Conservation (phyloP, 2,113 vertebrate species). For the Stegastes partitus region DNA sequence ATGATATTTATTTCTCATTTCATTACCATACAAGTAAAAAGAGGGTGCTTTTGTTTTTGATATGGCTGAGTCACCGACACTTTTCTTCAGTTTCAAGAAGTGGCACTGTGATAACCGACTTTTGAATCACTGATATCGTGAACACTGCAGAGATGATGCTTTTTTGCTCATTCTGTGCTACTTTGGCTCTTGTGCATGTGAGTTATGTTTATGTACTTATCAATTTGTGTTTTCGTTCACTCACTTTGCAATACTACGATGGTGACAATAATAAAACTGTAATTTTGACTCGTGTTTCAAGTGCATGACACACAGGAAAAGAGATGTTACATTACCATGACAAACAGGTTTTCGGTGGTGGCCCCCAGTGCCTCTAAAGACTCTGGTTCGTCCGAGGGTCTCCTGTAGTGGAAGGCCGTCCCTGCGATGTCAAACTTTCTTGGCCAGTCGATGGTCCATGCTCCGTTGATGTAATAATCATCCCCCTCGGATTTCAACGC, state of each 20-base stretch:
- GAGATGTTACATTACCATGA: conserved; percentile 89
- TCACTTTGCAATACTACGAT: neutral
- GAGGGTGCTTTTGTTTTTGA: no score
- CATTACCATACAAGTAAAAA: no score
- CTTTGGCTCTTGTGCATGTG: no score
- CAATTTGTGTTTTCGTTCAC: no score
- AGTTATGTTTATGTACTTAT: no score
- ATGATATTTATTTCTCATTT: no score
- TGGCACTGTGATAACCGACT: no score
- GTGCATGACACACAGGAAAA: neutral
- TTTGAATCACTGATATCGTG: no score
- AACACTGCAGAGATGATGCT: no score
- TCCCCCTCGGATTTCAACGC: conserved; percentile 95
- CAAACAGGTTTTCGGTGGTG: conserved; percentile 93
- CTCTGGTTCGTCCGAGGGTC: conserved; percentile 94
- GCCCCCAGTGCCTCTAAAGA: conserved; percentile 95
- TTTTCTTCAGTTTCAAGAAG: no score
- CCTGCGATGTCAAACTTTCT: conserved; percentile 97
- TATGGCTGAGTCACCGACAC: no score
- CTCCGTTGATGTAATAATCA: conserved; percentile 98
- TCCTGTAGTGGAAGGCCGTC: conserved; percentile 96
- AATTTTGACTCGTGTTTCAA: neutral
- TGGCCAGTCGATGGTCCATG: conserved; percentile 99
- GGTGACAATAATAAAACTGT: neutral
- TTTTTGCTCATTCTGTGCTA: no score